These are phyloP conservation scores for Cyclina sinensis DNA, from an alignment of 1,140 invertebrate genomes.

Conservation along the genomic window DNA sequence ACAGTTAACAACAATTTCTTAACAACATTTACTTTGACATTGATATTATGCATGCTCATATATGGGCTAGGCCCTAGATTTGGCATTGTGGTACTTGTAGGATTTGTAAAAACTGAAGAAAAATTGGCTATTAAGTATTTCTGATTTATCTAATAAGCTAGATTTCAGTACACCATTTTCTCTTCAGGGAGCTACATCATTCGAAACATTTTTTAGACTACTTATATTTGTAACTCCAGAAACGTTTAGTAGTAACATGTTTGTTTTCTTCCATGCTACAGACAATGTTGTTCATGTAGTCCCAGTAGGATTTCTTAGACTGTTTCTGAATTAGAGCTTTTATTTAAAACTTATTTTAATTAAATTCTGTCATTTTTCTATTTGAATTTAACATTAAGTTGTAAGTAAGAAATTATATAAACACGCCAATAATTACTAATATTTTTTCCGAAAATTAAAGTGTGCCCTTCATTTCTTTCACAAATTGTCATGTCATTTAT, in stretches of 20 bases:
- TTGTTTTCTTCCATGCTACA: slow-evolving; percentile 5
- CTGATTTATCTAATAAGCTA: too few relatives aligned
- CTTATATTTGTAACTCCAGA: not conserved
- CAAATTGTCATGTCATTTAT: too few relatives aligned
- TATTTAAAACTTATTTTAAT: not conserved
- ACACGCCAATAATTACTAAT: too few relatives aligned
- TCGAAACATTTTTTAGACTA: not conserved
- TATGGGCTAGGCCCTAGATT: too few relatives aligned
- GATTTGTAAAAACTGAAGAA: too few relatives aligned
- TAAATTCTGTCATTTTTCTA: not conserved
- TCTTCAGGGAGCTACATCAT: not conserved
- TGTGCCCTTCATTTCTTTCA: too few relatives aligned
- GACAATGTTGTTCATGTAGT: slow-evolving; percentile 19
- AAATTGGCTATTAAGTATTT: not conserved
- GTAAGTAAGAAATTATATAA: too few relatives aligned
- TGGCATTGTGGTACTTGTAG: too few relatives aligned
- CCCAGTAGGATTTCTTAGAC: not conserved
- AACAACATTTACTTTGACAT: too few relatives aligned
- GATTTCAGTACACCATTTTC: not conserved
- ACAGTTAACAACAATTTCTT: not conserved
- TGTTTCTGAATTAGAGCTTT: slow-evolving; percentile 5
- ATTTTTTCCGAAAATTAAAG: too few relatives aligned
- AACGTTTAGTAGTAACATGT: not conserved
- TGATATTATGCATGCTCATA: too few relatives aligned
- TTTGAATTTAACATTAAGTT: not conserved